phyloP scores from a whole-genome alignment of 2,113 vertebrate genomes.

The Bungarus multicinctus region DNA sequence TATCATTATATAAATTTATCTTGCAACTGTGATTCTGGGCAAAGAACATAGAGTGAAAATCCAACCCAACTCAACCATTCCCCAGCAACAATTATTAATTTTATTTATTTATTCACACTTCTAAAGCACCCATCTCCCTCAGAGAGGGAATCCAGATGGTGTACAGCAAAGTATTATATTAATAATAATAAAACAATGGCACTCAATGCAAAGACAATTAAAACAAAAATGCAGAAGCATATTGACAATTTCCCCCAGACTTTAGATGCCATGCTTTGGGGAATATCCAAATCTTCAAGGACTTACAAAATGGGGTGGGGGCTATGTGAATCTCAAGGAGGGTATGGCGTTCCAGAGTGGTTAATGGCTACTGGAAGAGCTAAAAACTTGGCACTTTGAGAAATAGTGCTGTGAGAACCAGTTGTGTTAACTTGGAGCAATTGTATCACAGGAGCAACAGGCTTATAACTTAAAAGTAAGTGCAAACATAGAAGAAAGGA shows the following conservation, averaged over 20 bases:
- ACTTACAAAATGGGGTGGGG: not conserved
- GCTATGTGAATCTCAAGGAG: not conserved
- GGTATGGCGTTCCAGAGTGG: not conserved
- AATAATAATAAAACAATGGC: not conserved
- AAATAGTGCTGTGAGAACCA: not conserved
- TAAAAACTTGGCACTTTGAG: not conserved
- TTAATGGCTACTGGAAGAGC: not conserved
- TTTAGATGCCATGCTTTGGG: not conserved
- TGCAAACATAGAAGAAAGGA: not conserved
- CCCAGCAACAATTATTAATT: not conserved
- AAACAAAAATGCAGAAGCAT: not conserved
- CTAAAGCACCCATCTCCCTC: not conserved
- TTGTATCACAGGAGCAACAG: not conserved
- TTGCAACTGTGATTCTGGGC: not conserved
- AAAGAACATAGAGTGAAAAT: not conserved
- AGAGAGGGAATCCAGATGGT: not conserved
- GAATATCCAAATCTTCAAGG: not conserved
- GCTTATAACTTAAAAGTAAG: not conserved
- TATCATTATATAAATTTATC: not conserved
- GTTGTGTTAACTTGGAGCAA: not conserved
- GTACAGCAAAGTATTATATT: not conserved
- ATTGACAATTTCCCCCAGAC: not conserved
- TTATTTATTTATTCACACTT: not conserved
- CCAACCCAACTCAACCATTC: not conserved
- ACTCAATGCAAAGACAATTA: not conserved